These are phyloP conservation scores for Archips xylosteana DNA, from an alignment of 2,888 invertebrate genomes.

Conservation along the genomic window DNA sequence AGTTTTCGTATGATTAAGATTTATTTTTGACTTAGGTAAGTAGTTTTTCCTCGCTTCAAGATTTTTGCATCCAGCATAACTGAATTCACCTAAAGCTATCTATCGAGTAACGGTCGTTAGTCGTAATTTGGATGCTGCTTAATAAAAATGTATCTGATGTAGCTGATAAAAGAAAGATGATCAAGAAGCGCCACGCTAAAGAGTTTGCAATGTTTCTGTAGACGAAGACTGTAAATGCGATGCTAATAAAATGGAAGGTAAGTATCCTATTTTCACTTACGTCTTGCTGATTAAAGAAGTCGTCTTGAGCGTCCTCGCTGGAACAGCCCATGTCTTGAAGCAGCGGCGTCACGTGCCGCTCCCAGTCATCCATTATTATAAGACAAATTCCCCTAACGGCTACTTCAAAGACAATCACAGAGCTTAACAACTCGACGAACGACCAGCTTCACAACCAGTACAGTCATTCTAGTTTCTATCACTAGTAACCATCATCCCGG, in stretches of 20 bases:
- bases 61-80: neutral
- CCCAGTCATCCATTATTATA: slow-evolving; percentile 85
- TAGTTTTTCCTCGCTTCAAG: too few species aligned
- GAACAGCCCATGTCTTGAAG: slow-evolving; percentile 86
- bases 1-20: too few species aligned
- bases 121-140: neutral
- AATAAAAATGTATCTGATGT: neutral
- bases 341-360: slow-evolving; percentile 85
- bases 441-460: slow-evolving; percentile 64
- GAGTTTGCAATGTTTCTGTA: neutral
- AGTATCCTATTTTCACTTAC: slow-evolving; percentile 68
- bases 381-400: slow-evolving; percentile 57
- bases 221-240: neutral
- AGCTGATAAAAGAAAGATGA: neutral
- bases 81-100: neutral
- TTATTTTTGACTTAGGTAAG: too few species aligned
- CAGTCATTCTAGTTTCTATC: slow-evolving; percentile 66
- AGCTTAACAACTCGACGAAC: slow-evolving; percentile 52
- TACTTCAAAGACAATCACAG: slow-evolving; percentile 66
- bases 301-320: slow-evolving; percentile 83
- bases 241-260: slow-evolving; percentile 6
- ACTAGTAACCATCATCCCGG: slow-evolving; percentile 55
- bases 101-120: neutral
- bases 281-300: slow-evolving; percentile 86
- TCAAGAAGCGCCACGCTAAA: neutral